These are phyloP conservation scores for Drosophila kurseongensis DNA, from an alignment of 1,140 invertebrate species.

Conservation along the genomic window DNA sequence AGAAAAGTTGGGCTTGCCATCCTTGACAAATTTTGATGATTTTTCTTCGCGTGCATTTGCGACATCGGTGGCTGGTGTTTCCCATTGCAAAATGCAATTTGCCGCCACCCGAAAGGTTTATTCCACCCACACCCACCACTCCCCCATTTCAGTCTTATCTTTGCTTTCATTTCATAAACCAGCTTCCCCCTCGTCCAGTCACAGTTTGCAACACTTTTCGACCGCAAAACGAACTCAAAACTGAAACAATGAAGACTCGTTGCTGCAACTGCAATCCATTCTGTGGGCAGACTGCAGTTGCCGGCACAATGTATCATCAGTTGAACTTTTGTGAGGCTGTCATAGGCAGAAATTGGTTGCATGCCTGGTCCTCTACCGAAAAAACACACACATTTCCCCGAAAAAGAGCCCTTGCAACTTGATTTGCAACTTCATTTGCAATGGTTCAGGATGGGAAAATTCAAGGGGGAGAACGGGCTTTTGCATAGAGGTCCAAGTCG, in stretches of 20 bases:
- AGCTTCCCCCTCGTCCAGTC: slow-evolving; percentile 58
- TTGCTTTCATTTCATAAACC: slow-evolving; percentile 82
- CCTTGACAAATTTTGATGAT: not conserved
- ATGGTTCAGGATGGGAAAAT: slow-evolving; percentile 10
- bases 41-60: slow-evolving; percentile 14
- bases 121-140: slow-evolving; percentile 24
- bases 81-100: slow-evolving; percentile 77
- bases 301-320: slow-evolving; percentile 80
- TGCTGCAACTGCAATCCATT: slow-evolving; percentile 74
- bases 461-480: not conserved
- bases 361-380: slow-evolving; percentile 41
- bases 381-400: slow-evolving; percentile 36
- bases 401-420: slow-evolving; percentile 63
- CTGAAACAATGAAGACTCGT: slow-evolving; percentile 73
- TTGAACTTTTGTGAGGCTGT: slow-evolving; percentile 79
- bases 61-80: slow-evolving; percentile 23
- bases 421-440: slow-evolving; percentile 77
- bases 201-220: slow-evolving; percentile 76
- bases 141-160: slow-evolving; percentile 63
- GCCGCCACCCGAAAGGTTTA: slow-evolving; percentile 61
- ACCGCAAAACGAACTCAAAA: slow-evolving; percentile 63
- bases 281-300: slow-evolving; percentile 67
- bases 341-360: slow-evolving; percentile 78
- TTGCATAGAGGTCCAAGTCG: slow-evolving; percentile 17
- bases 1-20: no score